Percentiles rank a stretch among this genome's conserved stretches.
Conservation (phyloP, 35 echinoderm and acorn worm species). For the Diadema setosum region DNA sequence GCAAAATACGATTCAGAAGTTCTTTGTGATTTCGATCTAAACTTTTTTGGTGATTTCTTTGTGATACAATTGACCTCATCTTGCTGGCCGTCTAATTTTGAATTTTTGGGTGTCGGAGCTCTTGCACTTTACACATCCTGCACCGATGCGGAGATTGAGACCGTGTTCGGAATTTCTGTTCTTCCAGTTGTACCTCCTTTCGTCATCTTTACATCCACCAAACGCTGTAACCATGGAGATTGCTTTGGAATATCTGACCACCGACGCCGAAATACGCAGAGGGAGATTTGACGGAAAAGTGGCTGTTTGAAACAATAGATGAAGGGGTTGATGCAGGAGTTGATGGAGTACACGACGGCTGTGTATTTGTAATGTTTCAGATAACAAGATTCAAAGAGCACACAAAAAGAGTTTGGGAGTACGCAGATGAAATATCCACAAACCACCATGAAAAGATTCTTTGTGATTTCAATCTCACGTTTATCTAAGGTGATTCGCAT, state of each 20-base stretch:
- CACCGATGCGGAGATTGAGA: no score
- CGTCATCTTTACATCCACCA: no score
- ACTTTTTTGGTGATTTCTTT: no score
- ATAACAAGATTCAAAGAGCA: neutral
- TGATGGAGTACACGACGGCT: neutral
- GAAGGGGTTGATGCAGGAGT: constrained; percentile 6
- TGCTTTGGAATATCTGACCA: neutral
- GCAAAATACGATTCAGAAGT: no score
- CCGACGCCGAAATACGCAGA: neutral
- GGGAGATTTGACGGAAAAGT: neutral
- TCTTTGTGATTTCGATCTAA: no score
- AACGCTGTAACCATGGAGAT: neutral
- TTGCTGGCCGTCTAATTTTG: no score
- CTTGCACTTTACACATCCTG: no score
- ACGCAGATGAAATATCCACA: neutral
- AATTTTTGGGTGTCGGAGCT: no score
- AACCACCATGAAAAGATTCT: constrained; percentile 6
- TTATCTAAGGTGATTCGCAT: neutral
- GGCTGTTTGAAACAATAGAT: constrained; percentile 18
- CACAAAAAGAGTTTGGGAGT: neutral
- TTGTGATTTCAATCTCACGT: constrained; percentile 13
- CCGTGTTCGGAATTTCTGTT: no score
- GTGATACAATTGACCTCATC: no score
- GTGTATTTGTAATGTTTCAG: neutral
- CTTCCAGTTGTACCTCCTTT: no score